Conservation (phyloP, 2,888 invertebrate genomes). For the Rosalia funebris region DNA sequence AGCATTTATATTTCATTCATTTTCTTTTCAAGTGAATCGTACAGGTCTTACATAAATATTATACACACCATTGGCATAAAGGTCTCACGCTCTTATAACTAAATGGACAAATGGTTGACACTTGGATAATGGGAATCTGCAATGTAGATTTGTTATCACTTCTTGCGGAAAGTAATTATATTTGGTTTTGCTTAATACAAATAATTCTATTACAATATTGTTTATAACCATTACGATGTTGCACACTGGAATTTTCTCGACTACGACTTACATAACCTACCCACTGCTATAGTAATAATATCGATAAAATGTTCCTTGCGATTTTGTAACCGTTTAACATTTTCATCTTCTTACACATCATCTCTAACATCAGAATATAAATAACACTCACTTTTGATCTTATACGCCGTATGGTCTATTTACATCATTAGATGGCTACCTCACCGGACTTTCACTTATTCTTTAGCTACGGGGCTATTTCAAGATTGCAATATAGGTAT, state of each 20-base stretch:
- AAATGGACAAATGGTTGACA: too few relatives aligned
- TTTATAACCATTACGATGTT: background rate
- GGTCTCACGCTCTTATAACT: too few relatives aligned
- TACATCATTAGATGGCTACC: conserved; percentile 8
- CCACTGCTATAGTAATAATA: conserved; percentile 6
- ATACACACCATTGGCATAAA: too few relatives aligned
- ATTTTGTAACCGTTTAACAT: conserved; percentile 13
- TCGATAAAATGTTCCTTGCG: conserved; percentile 2
- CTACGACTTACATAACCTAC: conserved; percentile 10
- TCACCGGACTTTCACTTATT: conserved; percentile 20
- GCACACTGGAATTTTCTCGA: conserved; percentile 1
- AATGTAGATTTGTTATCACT: too few relatives aligned
- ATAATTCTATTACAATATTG: background rate
- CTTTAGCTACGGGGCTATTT: conserved; percentile 10
- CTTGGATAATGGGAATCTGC: too few relatives aligned
- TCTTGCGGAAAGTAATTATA: background rate
- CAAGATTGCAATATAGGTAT: conserved; percentile 27
- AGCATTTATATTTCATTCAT: too few relatives aligned
- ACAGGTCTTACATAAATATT: too few relatives aligned
- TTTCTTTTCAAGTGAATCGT: too few relatives aligned
- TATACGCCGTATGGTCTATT: conserved; percentile 1
- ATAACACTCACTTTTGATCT: conserved; percentile 17
- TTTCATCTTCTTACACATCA: conserved; percentile 8
- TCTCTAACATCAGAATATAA: background rate
- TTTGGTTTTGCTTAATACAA: background rate